Conservation (phyloP, 2,888 invertebrate genomes). For the Cacoxenus indagator region DNA sequence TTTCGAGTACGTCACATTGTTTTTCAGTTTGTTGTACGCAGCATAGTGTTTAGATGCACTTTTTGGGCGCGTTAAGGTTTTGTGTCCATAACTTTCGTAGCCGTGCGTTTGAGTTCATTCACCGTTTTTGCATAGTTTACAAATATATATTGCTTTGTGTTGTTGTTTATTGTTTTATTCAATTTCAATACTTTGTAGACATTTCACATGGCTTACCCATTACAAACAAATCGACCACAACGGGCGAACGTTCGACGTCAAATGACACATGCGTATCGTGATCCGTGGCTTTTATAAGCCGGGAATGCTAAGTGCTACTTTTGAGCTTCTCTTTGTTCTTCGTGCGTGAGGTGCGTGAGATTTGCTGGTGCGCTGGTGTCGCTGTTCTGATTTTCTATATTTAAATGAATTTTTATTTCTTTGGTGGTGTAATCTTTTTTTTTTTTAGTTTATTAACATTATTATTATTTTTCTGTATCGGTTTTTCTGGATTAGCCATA, state of each 20-base stretch:
- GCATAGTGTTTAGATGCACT: constrained; percentile 12
- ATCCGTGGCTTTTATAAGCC: constrained; percentile 55
- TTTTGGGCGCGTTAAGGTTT: constrained; percentile 52
- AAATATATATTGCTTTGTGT: not conserved
- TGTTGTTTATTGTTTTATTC: not conserved
- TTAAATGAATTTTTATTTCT: constrained; percentile 49
- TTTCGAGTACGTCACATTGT: constrained; percentile 36
- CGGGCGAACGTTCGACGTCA: constrained; percentile 53
- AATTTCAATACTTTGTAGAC: constrained; percentile 25
- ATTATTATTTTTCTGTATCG: too few species aligned
- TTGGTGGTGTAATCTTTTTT: constrained; percentile 31
- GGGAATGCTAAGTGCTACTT: constrained; percentile 18
- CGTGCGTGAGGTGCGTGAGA: constrained; percentile 59
- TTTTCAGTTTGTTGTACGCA: constrained; percentile 20
- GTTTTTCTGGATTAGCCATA: too few species aligned
- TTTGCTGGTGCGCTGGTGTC: constrained; percentile 30
- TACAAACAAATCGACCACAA: constrained; percentile 22
- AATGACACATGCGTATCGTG: constrained; percentile 52
- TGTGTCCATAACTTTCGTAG: constrained; percentile 48
- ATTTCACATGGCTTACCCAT: constrained; percentile 31
- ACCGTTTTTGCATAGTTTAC: constrained; percentile 41
- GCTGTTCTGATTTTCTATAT: constrained; percentile 56
- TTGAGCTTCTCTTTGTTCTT: constrained; percentile 50
- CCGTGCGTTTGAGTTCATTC: constrained; percentile 48
- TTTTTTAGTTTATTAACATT: too few species aligned